Conservation (phyloP, 2,113 vertebrate genomes). For the Cacatua alba region DNA sequence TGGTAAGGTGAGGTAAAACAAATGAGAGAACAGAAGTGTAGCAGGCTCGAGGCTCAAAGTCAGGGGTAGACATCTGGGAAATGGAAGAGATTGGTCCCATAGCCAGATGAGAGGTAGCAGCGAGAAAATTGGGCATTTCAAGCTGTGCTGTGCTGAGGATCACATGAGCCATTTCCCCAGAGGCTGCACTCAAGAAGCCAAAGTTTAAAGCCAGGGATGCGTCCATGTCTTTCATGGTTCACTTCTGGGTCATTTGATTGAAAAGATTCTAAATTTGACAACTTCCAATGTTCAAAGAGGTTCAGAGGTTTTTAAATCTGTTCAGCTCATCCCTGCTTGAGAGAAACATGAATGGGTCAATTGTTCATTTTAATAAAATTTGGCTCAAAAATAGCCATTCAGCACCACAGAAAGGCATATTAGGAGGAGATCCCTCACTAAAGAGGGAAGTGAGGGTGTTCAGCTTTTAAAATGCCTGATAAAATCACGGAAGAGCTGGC, state of each 20-base stretch:
- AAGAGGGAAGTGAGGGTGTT: not conserved
- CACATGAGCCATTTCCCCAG: not conserved
- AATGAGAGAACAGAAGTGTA: not conserved
- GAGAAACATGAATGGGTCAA: not conserved
- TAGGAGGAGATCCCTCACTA: not conserved
- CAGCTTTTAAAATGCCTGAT: not conserved
- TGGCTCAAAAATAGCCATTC: not conserved
- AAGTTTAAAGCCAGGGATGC: slow-evolving; percentile 31
- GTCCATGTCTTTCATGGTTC: slow-evolving; percentile 15
- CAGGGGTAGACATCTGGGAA: not conserved
- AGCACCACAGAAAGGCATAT: not conserved
- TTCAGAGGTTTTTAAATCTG: not conserved
- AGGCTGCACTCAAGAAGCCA: not conserved
- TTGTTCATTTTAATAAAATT: not conserved
- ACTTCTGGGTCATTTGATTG: slow-evolving; percentile 1
- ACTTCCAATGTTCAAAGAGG: not conserved
- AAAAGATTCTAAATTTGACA: not conserved
- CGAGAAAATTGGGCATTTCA: not conserved
- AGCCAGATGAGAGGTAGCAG: not conserved
- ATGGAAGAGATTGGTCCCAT: not conserved
- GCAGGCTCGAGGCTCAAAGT: not conserved
- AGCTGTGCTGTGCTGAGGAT: not conserved
- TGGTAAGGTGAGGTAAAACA: not conserved
- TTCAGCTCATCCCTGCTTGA: not conserved
- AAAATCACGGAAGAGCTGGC: not conserved